A percentile compares a stretch with the other conserved stretches of the same genome.
Conservation (phyloP, 2,797 vertebrate genomes). For the Natrix natrix region DNA sequence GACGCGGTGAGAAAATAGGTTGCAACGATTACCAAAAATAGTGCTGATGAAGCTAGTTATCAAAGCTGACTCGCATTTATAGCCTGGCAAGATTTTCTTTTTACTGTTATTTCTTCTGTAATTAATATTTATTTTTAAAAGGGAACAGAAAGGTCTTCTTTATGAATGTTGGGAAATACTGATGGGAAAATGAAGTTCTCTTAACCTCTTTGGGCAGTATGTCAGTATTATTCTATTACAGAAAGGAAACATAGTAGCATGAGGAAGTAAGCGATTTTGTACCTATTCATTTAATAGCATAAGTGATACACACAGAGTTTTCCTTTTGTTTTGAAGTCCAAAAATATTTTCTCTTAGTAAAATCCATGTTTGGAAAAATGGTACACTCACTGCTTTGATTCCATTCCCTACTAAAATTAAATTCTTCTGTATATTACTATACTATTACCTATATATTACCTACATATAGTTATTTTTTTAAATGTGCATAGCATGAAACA, state of each 20-base stretch:
- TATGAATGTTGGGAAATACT: constrained; percentile 53
- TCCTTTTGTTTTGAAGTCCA: constrained; percentile 13
- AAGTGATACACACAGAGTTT: not conserved
- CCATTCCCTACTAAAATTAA: not conserved
- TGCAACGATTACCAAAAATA: constrained; percentile 59
- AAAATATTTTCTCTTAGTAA: constrained; percentile 21
- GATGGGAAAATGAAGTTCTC: constrained; percentile 54
- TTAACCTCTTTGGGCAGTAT: constrained; percentile 47
- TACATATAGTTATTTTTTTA: constrained; percentile 1
- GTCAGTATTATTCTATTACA: constrained; percentile 30
- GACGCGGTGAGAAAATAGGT: constrained; percentile 57
- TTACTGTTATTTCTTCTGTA: constrained; percentile 38
- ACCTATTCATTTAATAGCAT: constrained; percentile 17
- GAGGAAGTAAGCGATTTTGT: not conserved
- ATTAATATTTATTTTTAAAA: constrained; percentile 36
- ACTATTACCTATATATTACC: not conserved
- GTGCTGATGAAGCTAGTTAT: constrained; percentile 64
- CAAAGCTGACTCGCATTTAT: constrained; percentile 55
- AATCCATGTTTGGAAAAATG: not conserved
- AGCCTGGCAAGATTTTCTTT: constrained; percentile 61
- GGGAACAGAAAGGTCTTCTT: constrained; percentile 54
- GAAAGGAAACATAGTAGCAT: not conserved
- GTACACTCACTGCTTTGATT: constrained; percentile 25
- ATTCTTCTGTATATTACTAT: not conserved
- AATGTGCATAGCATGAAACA: constrained; percentile 5